Percentiles rank a stretch among this genome's conserved stretches.
phyloP scores from a whole-genome alignment of 2,797 vertebrate species.

The Macroramphosus scolopax region DNA sequence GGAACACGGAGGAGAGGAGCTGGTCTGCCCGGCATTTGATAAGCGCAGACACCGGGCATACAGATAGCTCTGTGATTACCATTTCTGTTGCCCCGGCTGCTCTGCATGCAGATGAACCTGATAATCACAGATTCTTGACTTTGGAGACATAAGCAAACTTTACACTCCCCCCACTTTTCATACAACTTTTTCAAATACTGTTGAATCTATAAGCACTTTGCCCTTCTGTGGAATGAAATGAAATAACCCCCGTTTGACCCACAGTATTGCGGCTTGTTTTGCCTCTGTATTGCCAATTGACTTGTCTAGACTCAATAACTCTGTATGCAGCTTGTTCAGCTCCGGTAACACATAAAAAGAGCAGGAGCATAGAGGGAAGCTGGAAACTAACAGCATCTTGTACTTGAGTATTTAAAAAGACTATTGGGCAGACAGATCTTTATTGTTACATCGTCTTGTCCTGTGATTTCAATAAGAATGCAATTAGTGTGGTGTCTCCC shows the following conservation, averaged over 20 bases:
- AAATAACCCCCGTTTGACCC: conserved; percentile 55
- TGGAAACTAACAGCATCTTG: conserved; percentile 1
- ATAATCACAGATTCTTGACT: conserved; percentile 66
- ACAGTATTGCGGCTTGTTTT: conserved; percentile 16
- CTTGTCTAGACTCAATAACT: conserved; percentile 33
- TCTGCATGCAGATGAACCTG: conserved; percentile 74
- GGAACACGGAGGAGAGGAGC: conserved; percentile 52
- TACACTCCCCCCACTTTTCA: conserved; percentile 34
- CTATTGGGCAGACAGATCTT: conserved; percentile 13
- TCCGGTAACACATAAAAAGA: conserved; percentile 13
- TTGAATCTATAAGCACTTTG: conserved; percentile 42
- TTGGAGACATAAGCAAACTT: conserved; percentile 56
- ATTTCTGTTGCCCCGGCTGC: conserved; percentile 57
- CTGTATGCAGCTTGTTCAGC: conserved; percentile 16
- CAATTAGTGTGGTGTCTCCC: too few relatives aligned
- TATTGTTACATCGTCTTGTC: conserved; percentile 24
- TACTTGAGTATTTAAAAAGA: conserved; percentile 1
- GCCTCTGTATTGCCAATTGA: conserved; percentile 35
- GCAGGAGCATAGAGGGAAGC: conserved; percentile 5
- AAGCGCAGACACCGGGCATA: conserved; percentile 66
- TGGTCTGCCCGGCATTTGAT: conserved; percentile 61
- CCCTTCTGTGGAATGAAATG: conserved; percentile 44
- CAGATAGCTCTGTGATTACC: conserved; percentile 70
- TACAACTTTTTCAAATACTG: conserved; percentile 54
- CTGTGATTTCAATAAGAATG: conserved; percentile 31